Percentiles rank a stretch among this genome's conserved stretches.
Evolutionary conservation across 2,888 invertebrate genomes (phyloP).

Genomic region (Lacanobia wlatinum): DNA sequence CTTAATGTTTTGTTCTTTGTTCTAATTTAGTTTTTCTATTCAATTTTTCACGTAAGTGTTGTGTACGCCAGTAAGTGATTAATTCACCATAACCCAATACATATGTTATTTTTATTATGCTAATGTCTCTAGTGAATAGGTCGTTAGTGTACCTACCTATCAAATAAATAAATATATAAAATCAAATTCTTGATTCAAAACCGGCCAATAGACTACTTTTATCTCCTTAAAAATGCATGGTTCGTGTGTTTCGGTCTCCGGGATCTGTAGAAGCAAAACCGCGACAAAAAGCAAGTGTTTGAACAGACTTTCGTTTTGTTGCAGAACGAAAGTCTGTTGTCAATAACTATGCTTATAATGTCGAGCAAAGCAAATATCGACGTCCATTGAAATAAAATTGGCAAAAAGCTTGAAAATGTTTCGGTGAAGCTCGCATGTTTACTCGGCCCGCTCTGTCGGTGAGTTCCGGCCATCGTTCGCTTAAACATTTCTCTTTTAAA

Average conservation of each 20-base stretch:
- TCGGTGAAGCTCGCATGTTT: constrained; percentile 78
- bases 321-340: constrained; percentile 12
- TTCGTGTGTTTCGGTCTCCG: no score
- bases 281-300: neutral
- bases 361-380: constrained; percentile 67
- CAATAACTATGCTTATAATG: constrained; percentile 48
- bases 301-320: neutral
- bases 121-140: no score
- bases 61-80: no score
- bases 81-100: no score
- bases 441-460: constrained; percentile 74
- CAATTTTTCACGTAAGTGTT: no score
- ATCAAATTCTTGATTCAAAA: neutral
- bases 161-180: no score
- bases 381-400: constrained; percentile 69
- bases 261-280: no score
- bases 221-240: no score
- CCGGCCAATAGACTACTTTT: neutral
- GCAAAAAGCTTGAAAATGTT: constrained; percentile 76
- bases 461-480: constrained; percentile 79
- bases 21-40: no score
- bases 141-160: no score
- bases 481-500: constrained; percentile 79
- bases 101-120: no score
- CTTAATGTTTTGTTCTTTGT: no score